Conservation (phyloP, 2,113 vertebrate species). For the Phylloscopus trochiloides region DNA sequence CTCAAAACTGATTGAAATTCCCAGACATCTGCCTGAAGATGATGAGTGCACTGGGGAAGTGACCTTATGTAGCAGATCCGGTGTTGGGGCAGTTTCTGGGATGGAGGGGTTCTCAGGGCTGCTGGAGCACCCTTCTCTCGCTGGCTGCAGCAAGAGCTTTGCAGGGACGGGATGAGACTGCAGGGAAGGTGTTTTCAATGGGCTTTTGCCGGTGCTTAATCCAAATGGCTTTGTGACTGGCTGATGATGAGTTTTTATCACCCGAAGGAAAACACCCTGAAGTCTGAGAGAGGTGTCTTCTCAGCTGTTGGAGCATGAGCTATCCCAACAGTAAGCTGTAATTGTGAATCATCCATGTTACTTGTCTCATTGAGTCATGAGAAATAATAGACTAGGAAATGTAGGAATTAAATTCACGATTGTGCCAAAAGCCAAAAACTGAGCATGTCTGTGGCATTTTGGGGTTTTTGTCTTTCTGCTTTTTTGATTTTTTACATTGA, state of each 20-base stretch:
- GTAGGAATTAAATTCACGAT: slow-evolving; percentile 4
- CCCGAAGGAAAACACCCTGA: neutral
- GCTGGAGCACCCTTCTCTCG: accelerated
- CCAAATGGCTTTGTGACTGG: neutral
- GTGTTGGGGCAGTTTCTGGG: neutral
- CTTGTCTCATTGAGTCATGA: neutral
- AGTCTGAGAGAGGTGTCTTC: neutral
- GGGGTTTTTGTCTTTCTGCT: neutral
- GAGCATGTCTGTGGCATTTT: neutral
- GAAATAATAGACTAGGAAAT: slow-evolving; percentile 20
- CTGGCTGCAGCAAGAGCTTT: neutral
- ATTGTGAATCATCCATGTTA: neutral
- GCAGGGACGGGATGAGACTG: neutral
- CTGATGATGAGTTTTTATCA: neutral
- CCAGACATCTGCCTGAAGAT: neutral
- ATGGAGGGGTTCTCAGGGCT: neutral
- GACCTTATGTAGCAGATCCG: neutral
- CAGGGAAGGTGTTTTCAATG: neutral
- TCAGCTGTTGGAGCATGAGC: neutral
- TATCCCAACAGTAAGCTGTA: neutral
- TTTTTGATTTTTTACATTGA: neutral
- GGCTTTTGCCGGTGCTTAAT: neutral
- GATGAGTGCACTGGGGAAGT: accelerated
- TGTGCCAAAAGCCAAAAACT: neutral
- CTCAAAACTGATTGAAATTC: neutral